Base-by-base conservation (phyloP, 2,113 vertebrate species). In the Callaeas wilsoni region DNA sequence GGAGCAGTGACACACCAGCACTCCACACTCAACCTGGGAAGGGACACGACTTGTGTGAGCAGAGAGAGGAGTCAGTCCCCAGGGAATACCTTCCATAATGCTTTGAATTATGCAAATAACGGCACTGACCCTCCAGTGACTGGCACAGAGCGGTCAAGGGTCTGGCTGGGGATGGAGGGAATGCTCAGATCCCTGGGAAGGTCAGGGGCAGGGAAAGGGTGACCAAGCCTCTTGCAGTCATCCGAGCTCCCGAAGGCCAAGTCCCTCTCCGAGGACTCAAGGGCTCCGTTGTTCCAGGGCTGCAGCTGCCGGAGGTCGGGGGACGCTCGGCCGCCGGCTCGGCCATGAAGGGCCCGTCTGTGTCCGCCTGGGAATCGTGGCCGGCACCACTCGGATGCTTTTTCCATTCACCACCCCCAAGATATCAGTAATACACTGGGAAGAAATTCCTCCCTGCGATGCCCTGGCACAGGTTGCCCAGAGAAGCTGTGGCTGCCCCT, bases 391-490 rank as follows among this genome's bases (percentile, higher is more conserved):
- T 6, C 9, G 6, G 65, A 7, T 49, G 75, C 41, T 53, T 53
- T 60, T 60, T 47, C 53, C 87, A 55, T 41, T 32, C 78, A 41
- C 13, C 30, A 30, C 5, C 13, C 46, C 23, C 1, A 1, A 27
- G 25, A 60, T 4, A 53, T 1, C 47, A 47, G 8, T 5, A 15
- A 75, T 3, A 5, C 0, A n/a, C 0, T 18, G 29, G 39, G 17
- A 18, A 53, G 9, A 26, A 60, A 83, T 16, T 68, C 25, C 32
- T 50, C 46, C 39, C 62, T 39, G 11, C 4, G 29, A 75, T 29
- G 16, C 23, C 39, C 52, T 50, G 77, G 86, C 59, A 80, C 26
- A 62, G 55, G 53, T 0, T 53, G 22, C 29, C 33, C 55, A 73
- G 76, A 52, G 52, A 16, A 89, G 52, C 60, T 35, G 22, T 59